Percentiles rank a stretch among this genome's conserved stretches.
These are phyloP conservation scores for Parazoanthus darwini DNA, from an alignment of 92 coral and sea anemone species.

Conservation along the genomic window DNA sequence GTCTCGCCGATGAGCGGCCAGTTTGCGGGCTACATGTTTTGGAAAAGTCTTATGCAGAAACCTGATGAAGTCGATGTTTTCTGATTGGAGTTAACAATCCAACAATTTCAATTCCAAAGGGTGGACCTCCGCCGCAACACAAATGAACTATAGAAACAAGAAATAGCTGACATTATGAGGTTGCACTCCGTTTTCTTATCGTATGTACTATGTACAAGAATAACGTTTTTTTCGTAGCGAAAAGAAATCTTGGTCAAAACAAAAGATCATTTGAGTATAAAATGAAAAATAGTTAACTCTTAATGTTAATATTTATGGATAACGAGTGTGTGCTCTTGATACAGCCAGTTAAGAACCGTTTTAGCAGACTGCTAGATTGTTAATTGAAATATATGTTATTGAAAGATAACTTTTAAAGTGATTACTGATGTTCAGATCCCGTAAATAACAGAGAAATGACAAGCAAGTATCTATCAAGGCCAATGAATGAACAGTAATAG, in stretches of 20 bases:
- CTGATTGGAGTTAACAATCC: background rate
- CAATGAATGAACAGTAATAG: too few relatives aligned
- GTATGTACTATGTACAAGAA: slow-evolving; percentile 31
- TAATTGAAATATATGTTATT: too few relatives aligned
- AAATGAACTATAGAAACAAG: background rate
- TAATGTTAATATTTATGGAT: background rate
- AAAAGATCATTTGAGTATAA: too few relatives aligned
- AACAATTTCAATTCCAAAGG: too few relatives aligned
- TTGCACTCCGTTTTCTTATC: background rate
- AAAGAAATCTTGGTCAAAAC: background rate
- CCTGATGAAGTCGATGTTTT: slow-evolving; percentile 37
- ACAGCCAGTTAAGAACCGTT: too few relatives aligned
- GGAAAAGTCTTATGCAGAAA: slow-evolving; percentile 44
- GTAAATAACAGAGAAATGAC: too few relatives aligned
- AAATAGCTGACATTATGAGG: background rate
- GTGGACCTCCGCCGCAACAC: too few relatives aligned
- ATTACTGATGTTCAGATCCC: too few relatives aligned
- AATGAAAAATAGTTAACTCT: background rate
- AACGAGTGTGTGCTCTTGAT: too few relatives aligned
- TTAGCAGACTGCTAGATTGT: too few relatives aligned
- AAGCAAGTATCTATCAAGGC: too few relatives aligned
- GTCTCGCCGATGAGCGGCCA: slow-evolving; percentile 63
- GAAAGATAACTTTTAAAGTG: too few relatives aligned
- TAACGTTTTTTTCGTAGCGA: slow-evolving; percentile 21
- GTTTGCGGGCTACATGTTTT: slow-evolving; percentile 51